Base-by-base conservation (phyloP, 2,113 vertebrate genomes). In the Megaleporinus macrocephalus region DNA sequence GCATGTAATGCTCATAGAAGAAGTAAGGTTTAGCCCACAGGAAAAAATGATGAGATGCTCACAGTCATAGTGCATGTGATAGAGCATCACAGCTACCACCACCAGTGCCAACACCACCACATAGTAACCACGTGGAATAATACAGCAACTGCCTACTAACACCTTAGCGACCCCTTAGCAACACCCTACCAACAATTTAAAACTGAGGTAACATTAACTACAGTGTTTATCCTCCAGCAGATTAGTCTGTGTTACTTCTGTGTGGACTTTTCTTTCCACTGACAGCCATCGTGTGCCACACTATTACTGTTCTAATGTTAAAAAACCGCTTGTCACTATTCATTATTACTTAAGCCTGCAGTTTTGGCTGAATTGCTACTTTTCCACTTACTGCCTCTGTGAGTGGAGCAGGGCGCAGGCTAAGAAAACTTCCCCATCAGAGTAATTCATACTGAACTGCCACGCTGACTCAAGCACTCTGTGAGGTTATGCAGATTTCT, bases 391-490 rank as follows among this genome's bases (percentile, higher is more conserved):
- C n/a, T 24, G 57, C 57, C 24, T 13, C 53, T 1, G 14, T 27
- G 2, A 10, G 61, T 63, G 14, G 61, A 27, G 61, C 24, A 63
- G 11, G 30, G 27, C 15, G 0, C 4, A 9, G 29, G 29, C 27
- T 74, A 10, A 72, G 24, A 55, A 47, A 51, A 24, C 53, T 18
- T 24, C 9, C 3, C 27, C 27, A 55, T 33, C n/a, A 18, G 62
- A 65, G 15, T 73, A 47, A 55, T 15, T 22, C 49, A 55, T 30
- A 29, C 49, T 53, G 47, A 30, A 75, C 62, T 57, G 1, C 49
- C 1, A 16, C 41, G 80, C 80, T 82, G 80, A 69, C 79, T 33
- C 44, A 22, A 63, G 70, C 79, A 65, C 27, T 80, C 68, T 26
- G 22, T 27, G 44, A 57, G 73, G 63, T 80, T 73, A 53, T 73